Conservation (phyloP, 2,888 invertebrate genomes). For the Cephus pulcher region DNA sequence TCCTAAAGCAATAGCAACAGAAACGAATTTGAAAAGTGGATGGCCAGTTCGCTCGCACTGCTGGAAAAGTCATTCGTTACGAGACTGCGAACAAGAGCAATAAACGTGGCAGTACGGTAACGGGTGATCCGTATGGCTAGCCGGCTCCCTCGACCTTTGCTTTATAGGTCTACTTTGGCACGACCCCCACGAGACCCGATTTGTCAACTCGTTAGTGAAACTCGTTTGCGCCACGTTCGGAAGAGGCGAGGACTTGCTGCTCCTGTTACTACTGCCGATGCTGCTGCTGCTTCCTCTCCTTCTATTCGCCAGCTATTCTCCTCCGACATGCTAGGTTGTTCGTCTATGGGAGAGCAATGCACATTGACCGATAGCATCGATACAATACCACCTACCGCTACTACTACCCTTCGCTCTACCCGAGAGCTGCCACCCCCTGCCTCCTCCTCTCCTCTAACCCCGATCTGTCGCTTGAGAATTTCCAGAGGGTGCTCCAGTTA, state of each 20-base stretch:
- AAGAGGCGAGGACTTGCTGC: neutral
- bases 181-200: constrained; percentile 65
- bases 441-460: neutral
- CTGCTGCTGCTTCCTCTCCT: constrained; percentile 14
- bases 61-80: constrained; percentile 60
- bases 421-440: neutral
- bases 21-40: neutral
- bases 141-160: constrained; percentile 54
- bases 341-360: neutral
- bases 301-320: constrained; percentile 10
- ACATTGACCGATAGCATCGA: neutral
- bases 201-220: constrained; percentile 67
- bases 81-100: constrained; percentile 62
- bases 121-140: constrained; percentile 51
- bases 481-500: constrained; percentile 49
- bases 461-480: constrained; percentile 29
- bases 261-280: neutral
- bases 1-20: neutral
- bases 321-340: constrained; percentile 13
- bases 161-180: constrained; percentile 63
- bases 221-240: constrained; percentile 58
- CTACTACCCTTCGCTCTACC: neutral
- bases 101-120: constrained; percentile 59
- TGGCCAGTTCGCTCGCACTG: constrained; percentile 18
- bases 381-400: neutral